phyloP scores from a whole-genome alignment of 2,113 vertebrate genomes.

The Tragelaphus strepsiceros region DNA sequence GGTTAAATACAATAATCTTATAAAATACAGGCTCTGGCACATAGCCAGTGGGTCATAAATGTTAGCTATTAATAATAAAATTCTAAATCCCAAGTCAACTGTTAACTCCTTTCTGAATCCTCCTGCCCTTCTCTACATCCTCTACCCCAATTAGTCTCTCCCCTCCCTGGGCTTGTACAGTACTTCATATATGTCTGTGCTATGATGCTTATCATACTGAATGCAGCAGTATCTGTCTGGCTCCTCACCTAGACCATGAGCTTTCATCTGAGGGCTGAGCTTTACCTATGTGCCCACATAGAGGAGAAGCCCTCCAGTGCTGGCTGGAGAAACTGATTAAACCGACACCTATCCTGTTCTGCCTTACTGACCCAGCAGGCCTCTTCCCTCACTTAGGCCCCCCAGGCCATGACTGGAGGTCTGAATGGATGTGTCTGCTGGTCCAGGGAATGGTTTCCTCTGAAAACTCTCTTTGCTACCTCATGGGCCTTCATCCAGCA shows the following conservation, averaged over 20 bases:
- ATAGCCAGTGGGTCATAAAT: background rate
- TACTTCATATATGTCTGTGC: background rate
- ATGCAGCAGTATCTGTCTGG: background rate
- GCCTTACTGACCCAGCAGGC: background rate
- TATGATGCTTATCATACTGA: background rate
- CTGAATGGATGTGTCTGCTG: background rate
- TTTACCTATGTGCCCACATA: background rate
- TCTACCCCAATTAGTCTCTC: background rate
- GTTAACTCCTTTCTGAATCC: background rate
- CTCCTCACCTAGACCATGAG: background rate
- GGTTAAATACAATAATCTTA: background rate
- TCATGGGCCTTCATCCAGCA: background rate
- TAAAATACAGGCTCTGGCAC: background rate
- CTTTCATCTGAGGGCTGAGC: background rate
- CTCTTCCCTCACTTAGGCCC: background rate
- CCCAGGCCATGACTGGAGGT: background rate
- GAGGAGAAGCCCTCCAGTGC: background rate
- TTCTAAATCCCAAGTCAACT: background rate
- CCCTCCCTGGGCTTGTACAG: background rate
- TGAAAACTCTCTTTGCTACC: background rate
- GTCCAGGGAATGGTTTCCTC: background rate
- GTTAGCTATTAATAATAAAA: background rate
- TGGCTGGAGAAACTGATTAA: background rate
- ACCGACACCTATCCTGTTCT: background rate
- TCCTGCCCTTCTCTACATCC: background rate